These are phyloP conservation scores for Pteromalus puparum DNA, from an alignment of 1,140 invertebrate species.

Conservation along the genomic window DNA sequence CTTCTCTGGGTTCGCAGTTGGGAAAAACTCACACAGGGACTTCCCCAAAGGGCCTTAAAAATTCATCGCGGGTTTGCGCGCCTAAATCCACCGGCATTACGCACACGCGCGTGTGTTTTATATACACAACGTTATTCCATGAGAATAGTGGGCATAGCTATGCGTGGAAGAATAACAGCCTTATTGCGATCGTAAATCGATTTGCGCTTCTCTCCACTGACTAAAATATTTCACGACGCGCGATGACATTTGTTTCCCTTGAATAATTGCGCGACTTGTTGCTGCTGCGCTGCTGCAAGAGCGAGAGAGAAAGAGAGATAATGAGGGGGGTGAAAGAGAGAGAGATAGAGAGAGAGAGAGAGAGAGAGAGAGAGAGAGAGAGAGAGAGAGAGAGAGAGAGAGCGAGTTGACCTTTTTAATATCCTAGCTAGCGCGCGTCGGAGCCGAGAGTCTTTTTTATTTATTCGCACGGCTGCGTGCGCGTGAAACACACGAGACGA, in stretches of 20 bases:
- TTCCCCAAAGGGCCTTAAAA: conserved; percentile 57
- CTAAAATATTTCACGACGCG: conserved; percentile 56
- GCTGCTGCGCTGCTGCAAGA: conserved; percentile 9
- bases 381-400: conserved; percentile 26
- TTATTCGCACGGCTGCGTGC: not conserved
- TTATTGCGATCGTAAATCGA: conserved; percentile 59
- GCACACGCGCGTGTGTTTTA: conserved; percentile 51
- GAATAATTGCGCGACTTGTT: conserved; percentile 46
- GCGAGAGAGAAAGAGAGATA: not conserved
- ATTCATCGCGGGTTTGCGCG: conserved; percentile 60
- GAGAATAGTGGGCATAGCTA: conserved; percentile 41
- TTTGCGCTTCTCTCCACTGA: conserved; percentile 46
- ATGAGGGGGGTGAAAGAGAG: not conserved
- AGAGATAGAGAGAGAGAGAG: not conserved
- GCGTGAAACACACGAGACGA: conserved; percentile 17
- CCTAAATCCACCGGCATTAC: conserved; percentile 57
- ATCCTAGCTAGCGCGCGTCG: conserved; percentile 7
- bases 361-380: conserved; percentile 3
- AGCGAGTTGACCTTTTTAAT: conserved; percentile 46
- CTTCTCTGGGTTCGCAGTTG: not conserved
- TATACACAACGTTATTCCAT: too few relatives aligned
- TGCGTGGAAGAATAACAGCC: not conserved
- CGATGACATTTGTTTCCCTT: conserved; percentile 50
- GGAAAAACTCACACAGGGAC: conserved; percentile 52
- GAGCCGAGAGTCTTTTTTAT: conserved; percentile 17